A percentile compares a stretch with the other conserved stretches of the same genome.
phyloP scores from a whole-genome alignment of 2,888 invertebrate genomes.

The Xestobium rufovillosum region DNA sequence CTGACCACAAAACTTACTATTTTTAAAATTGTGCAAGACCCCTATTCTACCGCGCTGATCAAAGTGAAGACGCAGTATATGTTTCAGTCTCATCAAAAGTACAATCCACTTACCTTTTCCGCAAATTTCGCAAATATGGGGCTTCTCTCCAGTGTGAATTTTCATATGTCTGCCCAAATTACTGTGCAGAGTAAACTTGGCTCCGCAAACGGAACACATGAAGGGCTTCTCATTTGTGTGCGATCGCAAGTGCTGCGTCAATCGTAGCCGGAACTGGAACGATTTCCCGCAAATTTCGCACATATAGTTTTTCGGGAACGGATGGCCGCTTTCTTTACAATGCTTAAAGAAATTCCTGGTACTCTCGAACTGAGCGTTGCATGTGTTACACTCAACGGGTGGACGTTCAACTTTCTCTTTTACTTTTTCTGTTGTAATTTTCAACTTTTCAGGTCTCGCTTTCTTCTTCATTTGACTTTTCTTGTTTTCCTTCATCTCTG shows the following conservation, averaged over 20 bases:
- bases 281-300: slow-evolving; percentile 20
- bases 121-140: slow-evolving; percentile 20
- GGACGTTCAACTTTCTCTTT: slow-evolving; percentile 3
- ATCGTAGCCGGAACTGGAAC: no score
- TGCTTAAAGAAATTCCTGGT: not conserved
- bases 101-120: slow-evolving; percentile 17
- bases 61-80: no score
- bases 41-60: no score
- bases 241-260: slow-evolving; percentile 20
- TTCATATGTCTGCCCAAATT: slow-evolving; percentile 20
- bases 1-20: no score
- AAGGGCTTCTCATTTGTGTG: slow-evolving; percentile 22
- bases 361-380: not conserved
- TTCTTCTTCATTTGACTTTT: no score
- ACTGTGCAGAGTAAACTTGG: slow-evolving; percentile 27
- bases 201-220: slow-evolving; percentile 32
- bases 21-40: no score
- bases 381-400: slow-evolving; percentile 1
- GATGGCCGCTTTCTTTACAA: slow-evolving; percentile 15
- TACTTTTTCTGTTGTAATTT: no score
- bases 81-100: no score
- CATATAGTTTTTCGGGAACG: slow-evolving; percentile 22
- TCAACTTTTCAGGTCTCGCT: no score
- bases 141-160: slow-evolving; percentile 20
- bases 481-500: no score